phyloP scores from a whole-genome alignment of 2,888 invertebrate species.

The Acleris sparsana region DNA sequence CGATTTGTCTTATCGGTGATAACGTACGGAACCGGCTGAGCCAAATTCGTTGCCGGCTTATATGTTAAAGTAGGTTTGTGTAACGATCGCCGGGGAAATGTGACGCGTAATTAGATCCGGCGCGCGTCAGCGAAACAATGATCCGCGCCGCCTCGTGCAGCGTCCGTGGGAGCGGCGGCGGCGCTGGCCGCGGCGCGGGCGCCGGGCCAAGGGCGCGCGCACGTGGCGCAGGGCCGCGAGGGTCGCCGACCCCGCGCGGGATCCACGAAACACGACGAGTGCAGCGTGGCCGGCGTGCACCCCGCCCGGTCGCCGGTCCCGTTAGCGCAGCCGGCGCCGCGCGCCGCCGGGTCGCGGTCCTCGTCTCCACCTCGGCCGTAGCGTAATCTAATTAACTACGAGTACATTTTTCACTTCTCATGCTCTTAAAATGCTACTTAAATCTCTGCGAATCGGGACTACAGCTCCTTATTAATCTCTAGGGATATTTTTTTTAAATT shows the following conservation, averaged over 20 bases:
- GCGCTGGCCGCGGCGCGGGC: background rate
- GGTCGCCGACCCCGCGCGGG: slow-evolving; percentile 4
- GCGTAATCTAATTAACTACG: too few relatives aligned
- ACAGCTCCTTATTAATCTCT: too few relatives aligned
- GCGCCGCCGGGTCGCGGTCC: too few relatives aligned
- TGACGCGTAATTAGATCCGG: slow-evolving; percentile 3
- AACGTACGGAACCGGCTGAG: slow-evolving; percentile 9
- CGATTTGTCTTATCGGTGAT: slow-evolving; percentile 30
- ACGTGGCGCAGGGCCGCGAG: slow-evolving; percentile 11
- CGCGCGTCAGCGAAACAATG: background rate
- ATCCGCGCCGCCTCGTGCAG: background rate
- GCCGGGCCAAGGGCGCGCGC: background rate
- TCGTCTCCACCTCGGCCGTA: too few relatives aligned
- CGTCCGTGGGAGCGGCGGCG: background rate
- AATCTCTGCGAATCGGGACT: too few relatives aligned
- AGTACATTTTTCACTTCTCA: too few relatives aligned
- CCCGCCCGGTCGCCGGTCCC: too few relatives aligned
- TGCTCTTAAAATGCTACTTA: too few relatives aligned
- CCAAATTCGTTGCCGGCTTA: slow-evolving; percentile 7
- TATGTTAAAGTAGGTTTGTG: slow-evolving; percentile 4
- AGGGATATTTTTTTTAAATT: too few relatives aligned
- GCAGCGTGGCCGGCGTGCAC: too few relatives aligned
- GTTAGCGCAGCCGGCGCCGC: too few relatives aligned
- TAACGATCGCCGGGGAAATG: background rate
- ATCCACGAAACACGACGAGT: too few relatives aligned